These are phyloP conservation scores for Nysson spinosus DNA, from an alignment of 2,888 invertebrate genomes.

Conservation along the genomic window DNA sequence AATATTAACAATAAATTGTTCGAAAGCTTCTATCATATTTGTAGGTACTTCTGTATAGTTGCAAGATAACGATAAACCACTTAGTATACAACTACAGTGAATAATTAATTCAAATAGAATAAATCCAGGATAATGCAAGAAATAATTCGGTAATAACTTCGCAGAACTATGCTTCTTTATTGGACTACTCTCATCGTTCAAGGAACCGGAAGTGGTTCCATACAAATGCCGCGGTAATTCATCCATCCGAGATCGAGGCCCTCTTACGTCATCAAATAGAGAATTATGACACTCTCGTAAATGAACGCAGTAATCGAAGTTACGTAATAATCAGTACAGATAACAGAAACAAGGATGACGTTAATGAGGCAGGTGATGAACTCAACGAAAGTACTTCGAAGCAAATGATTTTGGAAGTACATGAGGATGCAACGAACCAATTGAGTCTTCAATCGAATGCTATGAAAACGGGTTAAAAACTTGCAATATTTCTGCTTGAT, in stretches of 20 bases:
- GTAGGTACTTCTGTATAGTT: too few relatives aligned
- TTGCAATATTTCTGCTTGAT: too few relatives aligned
- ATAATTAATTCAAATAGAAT: not conserved
- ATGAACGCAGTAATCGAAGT: constrained; percentile 16
- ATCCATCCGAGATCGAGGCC: constrained; percentile 25
- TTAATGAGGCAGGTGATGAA: not conserved
- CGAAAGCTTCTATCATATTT: too few relatives aligned
- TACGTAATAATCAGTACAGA: constrained; percentile 28
- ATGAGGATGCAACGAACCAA: constrained; percentile 1
- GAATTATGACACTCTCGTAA: constrained; percentile 11
- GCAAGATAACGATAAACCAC: too few relatives aligned
- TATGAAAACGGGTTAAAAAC: not conserved
- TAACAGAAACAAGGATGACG: not conserved
- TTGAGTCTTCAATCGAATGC: not conserved
- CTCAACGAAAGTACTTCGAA: not conserved
- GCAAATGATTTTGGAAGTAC: constrained; percentile 4
- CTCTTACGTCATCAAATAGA: constrained; percentile 28
- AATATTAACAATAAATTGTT: too few relatives aligned
- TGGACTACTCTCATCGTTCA: constrained; percentile 62
- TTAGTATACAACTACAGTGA: too few relatives aligned
- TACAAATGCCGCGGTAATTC: constrained; percentile 9
- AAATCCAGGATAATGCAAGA: not conserved
- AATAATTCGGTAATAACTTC: not conserved
- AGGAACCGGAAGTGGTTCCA: constrained; percentile 61
- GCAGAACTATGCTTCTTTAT: constrained; percentile 63